Evolutionary conservation across 2,797 vertebrate species (phyloP), one percentile per base, ranked within the genome.

Genomic region (Labeo calbasu): DNA sequence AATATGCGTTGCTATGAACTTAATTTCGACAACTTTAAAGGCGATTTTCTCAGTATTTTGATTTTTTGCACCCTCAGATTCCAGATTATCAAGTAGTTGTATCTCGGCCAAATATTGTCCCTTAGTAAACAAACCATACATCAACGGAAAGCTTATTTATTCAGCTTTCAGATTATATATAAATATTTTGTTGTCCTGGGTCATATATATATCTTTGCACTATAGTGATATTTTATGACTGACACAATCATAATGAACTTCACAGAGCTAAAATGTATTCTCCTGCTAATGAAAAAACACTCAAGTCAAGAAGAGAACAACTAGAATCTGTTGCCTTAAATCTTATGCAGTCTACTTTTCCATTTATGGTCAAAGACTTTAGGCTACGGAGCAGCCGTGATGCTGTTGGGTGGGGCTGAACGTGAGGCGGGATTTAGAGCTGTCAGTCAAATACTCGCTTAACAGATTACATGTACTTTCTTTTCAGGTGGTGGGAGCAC

Each of bases 321-420:
- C 12, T 53, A 36, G 32, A 53, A 19, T 53, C 50, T 13, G 14
- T 57, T 5, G 1, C 36, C 51, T 46, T 15, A 81, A 19, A 81
- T 15, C 51, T 5, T 3, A 79, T 51, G 23, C 53, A 28, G 66
- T 59, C 68, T 61, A n/a, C 40, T 48, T 81, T 25, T 59, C 79
- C 79, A 71, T 81, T 32, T 71, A 81, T 81, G 79, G 79, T 81
- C 68, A 81, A 28, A 61, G 53, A 59, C n/a, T 79, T 32, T 46
- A 36, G 28, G n/a, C 53, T 70, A 0, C 5, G 14, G 53, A 48
- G 17, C 25, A 40, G 28, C 21, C 55, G 21, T 17, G 19, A 68
- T 40, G 43, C 57, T 48, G 76, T 48, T 63, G 57, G 76, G n/a
- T 2, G 57, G 57, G 40, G 23, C 1, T 63, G 75, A 13, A 28